Evolutionary conservation across 2,888 invertebrate genomes (phyloP), one percentile per base, ranked within the genome.

Genomic region (Trichacis sp.): DNA sequence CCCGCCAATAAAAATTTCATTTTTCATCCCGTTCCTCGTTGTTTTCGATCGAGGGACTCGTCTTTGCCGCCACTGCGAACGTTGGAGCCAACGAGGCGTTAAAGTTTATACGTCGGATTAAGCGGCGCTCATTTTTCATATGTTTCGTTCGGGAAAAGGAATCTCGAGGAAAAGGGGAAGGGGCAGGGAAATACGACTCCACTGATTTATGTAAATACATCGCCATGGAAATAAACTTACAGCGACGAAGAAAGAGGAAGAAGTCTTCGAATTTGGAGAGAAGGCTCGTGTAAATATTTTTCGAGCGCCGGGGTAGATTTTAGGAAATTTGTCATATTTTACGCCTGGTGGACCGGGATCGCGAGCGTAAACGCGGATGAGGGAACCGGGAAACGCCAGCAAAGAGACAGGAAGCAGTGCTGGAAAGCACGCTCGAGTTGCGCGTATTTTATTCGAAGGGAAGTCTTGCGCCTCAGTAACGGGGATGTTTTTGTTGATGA

Each of bases 141-240:
- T 36, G 3, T 42, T 38, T 30, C 48, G 49, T 24, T 20, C 20
- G n/a, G 49, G 18, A 49, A 57, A 63, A 63, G 49, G 49, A 57
- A 58, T 49, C 52, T 53, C 47, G 38, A 40, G 46, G 53, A 63
- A n/a, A n/a, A n/a, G n/a, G n/a, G n/a, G n/a, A n/a, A n/a, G n/a
- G n/a, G n/a, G n/a, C n/a, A n/a, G n/a, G n/a, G n/a, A 53, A 36
- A 49, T 43, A 42, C 38, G 15, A 42, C 48, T 30, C 30, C 45
- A 49, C 57, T 58, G 62, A 62, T 63, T 57, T 58, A 58, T 58
- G 63, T 58, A 63, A 63, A 63, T 58, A 63, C 57, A 53, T 54
- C 38, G 57, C 38, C 43, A 57, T 53, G 63, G 48, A 64, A 64
- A 64, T 64, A 64, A 64, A 58, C 64, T 64, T 42, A 46, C 53